A percentile compares a stretch with the other conserved stretches of the same genome.
These are phyloP conservation scores for Bradypodion pumilum DNA, from an alignment of 2,797 vertebrate genomes.

Conservation along the genomic window DNA sequence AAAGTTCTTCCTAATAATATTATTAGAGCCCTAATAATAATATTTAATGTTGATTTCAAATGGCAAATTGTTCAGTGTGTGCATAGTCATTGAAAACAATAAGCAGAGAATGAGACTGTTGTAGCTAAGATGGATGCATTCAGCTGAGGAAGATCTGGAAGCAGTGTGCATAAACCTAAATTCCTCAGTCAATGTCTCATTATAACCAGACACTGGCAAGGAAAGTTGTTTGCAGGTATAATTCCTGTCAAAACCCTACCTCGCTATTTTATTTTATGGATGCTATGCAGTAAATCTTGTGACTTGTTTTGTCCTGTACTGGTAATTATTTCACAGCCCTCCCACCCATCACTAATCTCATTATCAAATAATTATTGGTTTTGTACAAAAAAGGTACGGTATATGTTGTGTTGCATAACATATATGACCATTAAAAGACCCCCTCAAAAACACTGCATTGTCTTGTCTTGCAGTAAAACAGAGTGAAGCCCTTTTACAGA, in stretches of 20 bases:
- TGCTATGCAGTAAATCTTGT: background rate
- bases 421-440: background rate
- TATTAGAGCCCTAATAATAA: no score
- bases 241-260: background rate
- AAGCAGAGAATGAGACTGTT: no score
- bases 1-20: no score
- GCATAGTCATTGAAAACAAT: no score
- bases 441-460: background rate
- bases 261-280: background rate
- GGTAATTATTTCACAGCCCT: background rate
- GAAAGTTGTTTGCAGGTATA: background rate
- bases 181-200: background rate
- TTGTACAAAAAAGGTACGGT: background rate
- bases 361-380: background rate
- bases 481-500: background rate
- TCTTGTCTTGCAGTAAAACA: background rate
- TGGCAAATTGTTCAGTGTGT: no score
- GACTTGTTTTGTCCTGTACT: background rate
- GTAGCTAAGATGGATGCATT: no score
- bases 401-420: background rate
- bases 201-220: background rate
- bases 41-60: no score
- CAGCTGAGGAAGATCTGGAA: no score
- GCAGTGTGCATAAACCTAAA: background rate
- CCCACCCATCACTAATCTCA: background rate